Conservation (phyloP, 2,888 invertebrate species). For the Norana najaformis region DNA sequence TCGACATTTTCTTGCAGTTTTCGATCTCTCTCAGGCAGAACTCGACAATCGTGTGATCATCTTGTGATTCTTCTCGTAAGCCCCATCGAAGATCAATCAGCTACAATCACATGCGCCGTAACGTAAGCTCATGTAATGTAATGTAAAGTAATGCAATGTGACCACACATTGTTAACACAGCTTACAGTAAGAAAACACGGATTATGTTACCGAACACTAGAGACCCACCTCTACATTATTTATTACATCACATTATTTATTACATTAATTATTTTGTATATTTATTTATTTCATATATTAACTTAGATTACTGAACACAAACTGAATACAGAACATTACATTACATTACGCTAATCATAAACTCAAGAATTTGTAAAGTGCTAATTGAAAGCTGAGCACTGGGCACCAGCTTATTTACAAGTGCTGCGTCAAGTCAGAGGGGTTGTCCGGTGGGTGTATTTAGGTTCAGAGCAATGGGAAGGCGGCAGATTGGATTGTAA, state of each 20-base stretch:
- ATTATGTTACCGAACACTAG: too few species aligned
- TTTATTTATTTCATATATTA: too few species aligned
- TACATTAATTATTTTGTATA: too few species aligned
- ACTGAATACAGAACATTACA: background rate
- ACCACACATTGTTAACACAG: background rate
- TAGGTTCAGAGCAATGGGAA: too few species aligned
- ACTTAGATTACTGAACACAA: too few species aligned
- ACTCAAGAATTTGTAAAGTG: background rate
- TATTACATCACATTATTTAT: too few species aligned
- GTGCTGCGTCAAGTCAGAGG: too few species aligned
- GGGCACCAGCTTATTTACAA: too few species aligned
- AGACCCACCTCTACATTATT: too few species aligned
- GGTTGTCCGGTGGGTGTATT: too few species aligned
- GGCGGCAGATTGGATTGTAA: too few species aligned
- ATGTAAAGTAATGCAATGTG: background rate
- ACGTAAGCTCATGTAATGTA: background rate
- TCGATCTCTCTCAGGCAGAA: constrained; percentile 47
- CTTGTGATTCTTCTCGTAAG: constrained; percentile 45
- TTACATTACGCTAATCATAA: background rate
- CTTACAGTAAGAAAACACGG: background rate
- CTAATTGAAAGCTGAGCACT: too few species aligned
- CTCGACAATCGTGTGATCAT: constrained; percentile 47
- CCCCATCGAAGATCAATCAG: constrained; percentile 48
- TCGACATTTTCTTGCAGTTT: constrained; percentile 43
- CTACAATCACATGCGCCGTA: constrained; percentile 29